Conservation (phyloP, 2,888 invertebrate species). For the Yponomeuta plumbellus region DNA sequence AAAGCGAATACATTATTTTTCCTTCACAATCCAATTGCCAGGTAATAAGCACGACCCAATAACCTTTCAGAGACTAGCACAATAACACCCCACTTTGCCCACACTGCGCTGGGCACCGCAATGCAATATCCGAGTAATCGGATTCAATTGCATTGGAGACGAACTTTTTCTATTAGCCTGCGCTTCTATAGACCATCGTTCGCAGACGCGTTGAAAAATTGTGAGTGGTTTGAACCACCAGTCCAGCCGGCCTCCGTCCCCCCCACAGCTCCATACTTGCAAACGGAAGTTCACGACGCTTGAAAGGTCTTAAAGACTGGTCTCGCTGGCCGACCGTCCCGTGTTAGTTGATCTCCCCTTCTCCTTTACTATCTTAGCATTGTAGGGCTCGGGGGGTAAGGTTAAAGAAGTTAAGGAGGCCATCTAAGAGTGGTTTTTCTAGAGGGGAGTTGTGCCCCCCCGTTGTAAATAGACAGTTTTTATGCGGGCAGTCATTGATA, state of each 20-base stretch:
- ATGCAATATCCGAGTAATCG: constrained; percentile 15
- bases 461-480: constrained; percentile 39
- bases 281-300: not conserved
- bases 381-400: constrained; percentile 7
- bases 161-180: constrained; percentile 16
- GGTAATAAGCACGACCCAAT: not conserved
- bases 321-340: not conserved
- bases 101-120: not conserved
- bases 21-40: not conserved
- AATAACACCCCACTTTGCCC: not conserved
- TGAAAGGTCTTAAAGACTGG: constrained; percentile 5
- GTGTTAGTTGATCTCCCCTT: constrained; percentile 13
- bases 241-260: constrained; percentile 2
- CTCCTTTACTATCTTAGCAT: constrained; percentile 8
- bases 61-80: not conserved
- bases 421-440: not conserved
- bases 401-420: constrained; percentile 4
- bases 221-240: constrained; percentile 17
- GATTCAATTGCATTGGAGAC: constrained; percentile 16
- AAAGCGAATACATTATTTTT: too few species aligned
- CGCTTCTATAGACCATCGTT: constrained; percentile 14
- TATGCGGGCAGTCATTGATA: constrained; percentile 44
- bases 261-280: not conserved
- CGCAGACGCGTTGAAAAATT: constrained; percentile 17
- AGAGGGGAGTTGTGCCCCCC: constrained; percentile 18